phyloP scores from a whole-genome alignment of 2,797 vertebrate genomes.

The Coranthus polyacanthus region DNA sequence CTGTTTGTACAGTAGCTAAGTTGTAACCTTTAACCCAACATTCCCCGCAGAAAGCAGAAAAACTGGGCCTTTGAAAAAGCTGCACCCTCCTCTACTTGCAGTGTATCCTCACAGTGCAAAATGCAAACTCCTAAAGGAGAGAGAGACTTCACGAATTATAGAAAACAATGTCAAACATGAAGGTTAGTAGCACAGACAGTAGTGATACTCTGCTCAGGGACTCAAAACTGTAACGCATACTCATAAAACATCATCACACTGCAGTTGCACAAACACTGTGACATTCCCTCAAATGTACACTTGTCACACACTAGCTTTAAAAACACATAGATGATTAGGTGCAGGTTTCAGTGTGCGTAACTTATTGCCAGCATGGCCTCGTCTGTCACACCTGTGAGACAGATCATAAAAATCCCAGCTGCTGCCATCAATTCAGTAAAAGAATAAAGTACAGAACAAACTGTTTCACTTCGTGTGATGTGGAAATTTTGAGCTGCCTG shows the following conservation, averaged over 20 bases:
- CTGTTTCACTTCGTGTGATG: slow-evolving; percentile 31
- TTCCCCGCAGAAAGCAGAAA: background rate
- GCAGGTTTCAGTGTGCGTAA: slow-evolving; percentile 26
- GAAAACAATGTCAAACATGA: slow-evolving; percentile 30
- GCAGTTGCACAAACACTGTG: slow-evolving; percentile 49
- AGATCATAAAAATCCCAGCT: slow-evolving; percentile 62
- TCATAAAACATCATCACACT: slow-evolving; percentile 61
- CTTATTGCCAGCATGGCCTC: slow-evolving; percentile 34
- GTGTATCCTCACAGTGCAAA: slow-evolving; percentile 1
- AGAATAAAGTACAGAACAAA: slow-evolving; percentile 41
- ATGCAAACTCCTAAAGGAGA: background rate
- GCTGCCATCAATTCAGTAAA: slow-evolving; percentile 47
- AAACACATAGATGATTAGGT: slow-evolving; percentile 30
- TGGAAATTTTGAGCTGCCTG: slow-evolving; percentile 37
- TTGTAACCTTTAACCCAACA: background rate
- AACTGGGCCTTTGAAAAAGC: slow-evolving; percentile 6
- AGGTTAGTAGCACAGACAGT: slow-evolving; percentile 29
- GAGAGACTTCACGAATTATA: slow-evolving; percentile 31
- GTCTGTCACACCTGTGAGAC: slow-evolving; percentile 18
- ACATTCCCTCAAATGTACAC: slow-evolving; percentile 38
- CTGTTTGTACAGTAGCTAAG: too few relatives aligned
- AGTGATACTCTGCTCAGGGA: slow-evolving; percentile 19
- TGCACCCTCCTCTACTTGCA: background rate
- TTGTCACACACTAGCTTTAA: slow-evolving; percentile 12
- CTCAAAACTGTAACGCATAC: slow-evolving; percentile 44